Base-by-base conservation (phyloP, 2,113 vertebrate species). In the Cryptomyrus ogoouensis region DNA sequence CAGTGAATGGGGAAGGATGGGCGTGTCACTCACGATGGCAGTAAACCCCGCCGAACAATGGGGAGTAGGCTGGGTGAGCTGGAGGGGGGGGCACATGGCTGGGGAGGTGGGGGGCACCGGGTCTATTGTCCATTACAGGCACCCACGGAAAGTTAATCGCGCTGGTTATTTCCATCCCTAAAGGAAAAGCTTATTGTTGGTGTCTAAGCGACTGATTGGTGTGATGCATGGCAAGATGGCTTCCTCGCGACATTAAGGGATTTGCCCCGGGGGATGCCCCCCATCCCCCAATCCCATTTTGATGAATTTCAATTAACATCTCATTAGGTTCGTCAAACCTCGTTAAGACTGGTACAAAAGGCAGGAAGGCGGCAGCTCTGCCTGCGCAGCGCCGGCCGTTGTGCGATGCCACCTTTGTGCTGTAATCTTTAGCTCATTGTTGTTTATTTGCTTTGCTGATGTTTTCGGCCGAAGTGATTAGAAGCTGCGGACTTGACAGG, bases 1-100 rank as follows among this genome's bases (percentile, higher is more conserved):
- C 74, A 17, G 35, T 62, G 52, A 44, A 58, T 27, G 87, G 58
- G 94, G 94, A 95, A 95, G 95, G 95, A 96, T 96, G 95, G 94
- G 95, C 95, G 95, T 92, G 93, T 87, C 93, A 52, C 8, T n/a
- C 91, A 92, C 83, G 93, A 92, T 91, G 92, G 91, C 85, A 90
- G 89, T 24, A 58, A 89, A 90, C 83, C 91, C 86, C 88, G 85
- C 88, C 88, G 91, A 95, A 96, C 95, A 96, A 96, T 96, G 93
- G 94, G 93, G 94, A 94, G 21, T 66, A n/a, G 91, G 85, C 49
- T 90, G 88, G 85, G 90, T 91, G 92, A 94, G 93, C 90, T 91
- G 90, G 89, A 89, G 89, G 91, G 92, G 92, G 91, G 92, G 94
- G 94, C 27, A 94, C 94, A 93, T 91, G 91, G 90, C 91, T 91